phyloP scores from a whole-genome alignment of 2,888 invertebrate genomes.

The Crioceris asparagi region DNA sequence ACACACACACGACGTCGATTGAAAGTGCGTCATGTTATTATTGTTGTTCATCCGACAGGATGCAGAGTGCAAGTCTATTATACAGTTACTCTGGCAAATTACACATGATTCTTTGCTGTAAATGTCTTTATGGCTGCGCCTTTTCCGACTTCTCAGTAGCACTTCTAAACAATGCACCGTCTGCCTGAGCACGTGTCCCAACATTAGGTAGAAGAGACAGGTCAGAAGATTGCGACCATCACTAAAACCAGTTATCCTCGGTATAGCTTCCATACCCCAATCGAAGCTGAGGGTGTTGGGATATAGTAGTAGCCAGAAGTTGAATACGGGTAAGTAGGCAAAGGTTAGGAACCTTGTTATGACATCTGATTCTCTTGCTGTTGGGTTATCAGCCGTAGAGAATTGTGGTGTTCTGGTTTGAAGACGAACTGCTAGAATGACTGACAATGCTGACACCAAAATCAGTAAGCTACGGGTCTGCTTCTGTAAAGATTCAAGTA shows the following conservation, averaged over 20 bases:
- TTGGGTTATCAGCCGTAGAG: slow-evolving; percentile 91
- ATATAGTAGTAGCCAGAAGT: slow-evolving; percentile 76
- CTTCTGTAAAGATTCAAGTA: no score
- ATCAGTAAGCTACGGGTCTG: slow-evolving; percentile 61
- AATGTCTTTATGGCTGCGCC: no score
- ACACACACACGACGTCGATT: slow-evolving; percentile 39
- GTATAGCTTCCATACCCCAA: slow-evolving; percentile 98
- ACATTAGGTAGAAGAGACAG: slow-evolving; percentile 56
- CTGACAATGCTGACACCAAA: slow-evolving; percentile 53
- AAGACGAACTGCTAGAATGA: slow-evolving; percentile 65
- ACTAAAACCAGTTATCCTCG: slow-evolving; percentile 63
- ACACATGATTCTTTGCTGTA: slow-evolving; percentile 42
- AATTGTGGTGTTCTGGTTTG: slow-evolving; percentile 73
- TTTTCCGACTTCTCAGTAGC: no score
- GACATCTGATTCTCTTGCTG: slow-evolving; percentile 73
- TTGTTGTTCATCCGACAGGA: slow-evolving; percentile 62
- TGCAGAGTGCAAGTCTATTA: slow-evolving; percentile 53
- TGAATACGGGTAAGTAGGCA: slow-evolving; percentile 82
- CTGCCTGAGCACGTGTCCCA: slow-evolving; percentile 10
- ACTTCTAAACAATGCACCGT: no score
- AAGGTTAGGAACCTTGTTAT: slow-evolving; percentile 82
- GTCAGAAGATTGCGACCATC: slow-evolving; percentile 74
- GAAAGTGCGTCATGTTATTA: slow-evolving; percentile 51
- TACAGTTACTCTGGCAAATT: slow-evolving; percentile 56
- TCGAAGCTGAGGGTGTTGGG: slow-evolving; percentile 89